A percentile compares a stretch with the other conserved stretches of the same genome.
Conservation (phyloP, 2,888 invertebrate genomes). For the Xestia rhomboidea region DNA sequence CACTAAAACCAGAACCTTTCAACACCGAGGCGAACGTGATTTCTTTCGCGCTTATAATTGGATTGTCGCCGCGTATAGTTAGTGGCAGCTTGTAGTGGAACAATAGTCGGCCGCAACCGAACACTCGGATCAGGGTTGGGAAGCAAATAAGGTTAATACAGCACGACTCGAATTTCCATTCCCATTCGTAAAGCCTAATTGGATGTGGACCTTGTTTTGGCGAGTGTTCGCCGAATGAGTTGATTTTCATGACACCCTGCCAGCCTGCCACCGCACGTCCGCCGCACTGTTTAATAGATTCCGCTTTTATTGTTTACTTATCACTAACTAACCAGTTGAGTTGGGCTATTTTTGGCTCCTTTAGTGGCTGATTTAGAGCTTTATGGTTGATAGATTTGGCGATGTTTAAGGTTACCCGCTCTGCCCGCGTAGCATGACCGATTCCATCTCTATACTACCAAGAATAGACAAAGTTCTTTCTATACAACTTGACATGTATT, state of each 20-base stretch:
- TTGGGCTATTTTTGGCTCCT: slow-evolving; percentile 43
- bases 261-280: slow-evolving; percentile 57
- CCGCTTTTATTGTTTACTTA: slow-evolving; percentile 72
- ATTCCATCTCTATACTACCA: too few relatives aligned
- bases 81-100: slow-evolving; percentile 47
- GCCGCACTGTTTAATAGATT: slow-evolving; percentile 67
- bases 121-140: slow-evolving; percentile 62
- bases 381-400: not conserved
- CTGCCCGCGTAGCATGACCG: too few relatives aligned
- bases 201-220: slow-evolving; percentile 72
- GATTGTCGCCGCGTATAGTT: slow-evolving; percentile 50
- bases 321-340: slow-evolving; percentile 69
- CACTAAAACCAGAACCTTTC: slow-evolving; percentile 1
- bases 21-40: slow-evolving; percentile 35
- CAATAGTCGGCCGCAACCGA: slow-evolving; percentile 64
- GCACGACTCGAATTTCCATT: slow-evolving; percentile 73
- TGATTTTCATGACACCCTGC: slow-evolving; percentile 75
- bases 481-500: too few relatives aligned
- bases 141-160: slow-evolving; percentile 75
- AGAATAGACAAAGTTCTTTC: too few relatives aligned
- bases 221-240: slow-evolving; percentile 68
- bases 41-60: slow-evolving; percentile 59
- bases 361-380: not conserved
- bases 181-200: slow-evolving; percentile 74
- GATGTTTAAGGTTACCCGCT: not conserved